Base-by-base conservation (phyloP, 2,888 invertebrate species). In the Melanophora roralis region DNA sequence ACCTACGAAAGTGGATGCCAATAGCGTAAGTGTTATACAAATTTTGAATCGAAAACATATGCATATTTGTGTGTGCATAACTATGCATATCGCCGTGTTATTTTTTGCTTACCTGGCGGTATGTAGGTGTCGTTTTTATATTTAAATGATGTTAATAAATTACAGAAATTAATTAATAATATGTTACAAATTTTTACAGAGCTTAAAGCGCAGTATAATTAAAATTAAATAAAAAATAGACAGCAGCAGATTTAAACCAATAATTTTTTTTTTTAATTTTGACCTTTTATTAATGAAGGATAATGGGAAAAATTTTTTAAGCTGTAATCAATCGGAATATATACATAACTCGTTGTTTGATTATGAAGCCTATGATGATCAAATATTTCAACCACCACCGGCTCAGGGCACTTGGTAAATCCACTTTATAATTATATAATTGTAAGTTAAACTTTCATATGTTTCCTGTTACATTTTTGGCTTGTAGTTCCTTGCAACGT, bases 311-410 rank as follows among this genome's bases (percentile, higher is more conserved):
- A 86, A 87, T 69, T 90, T 90, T 76, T 84, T 89, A 0, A 88
- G 88, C 51, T 89, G 89, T 72, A 89, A 87, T 77, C 89, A 95
- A 85, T 95, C 95, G 78, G 95, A 96, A 84, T 95, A 94, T 85
- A 94, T 96, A 89, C 95, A 95, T 80, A 96, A 96, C 88, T 94
- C 95, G 0, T 93, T 96, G 93, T 89, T 89, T 36, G 97, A 97
- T 91, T 97, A 96, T 87, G 98, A 98, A 88, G 96, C 97, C 2
- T 98, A 98, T 86, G 98, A 98, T 90, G 95, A 95, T 23, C 95
- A 97, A 90, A 95, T 98, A 47, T 98, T 98, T 90, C 96, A 96
- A 86, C 89, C 95, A 65, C 95, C 96, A 0, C 92, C 93, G 2
- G 93, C 93, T 12, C 94, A 95, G 85, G 94, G 94, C 81, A 93